Conservation (phyloP, 2,888 invertebrate species). For the Rotaria magnacalcarata region DNA sequence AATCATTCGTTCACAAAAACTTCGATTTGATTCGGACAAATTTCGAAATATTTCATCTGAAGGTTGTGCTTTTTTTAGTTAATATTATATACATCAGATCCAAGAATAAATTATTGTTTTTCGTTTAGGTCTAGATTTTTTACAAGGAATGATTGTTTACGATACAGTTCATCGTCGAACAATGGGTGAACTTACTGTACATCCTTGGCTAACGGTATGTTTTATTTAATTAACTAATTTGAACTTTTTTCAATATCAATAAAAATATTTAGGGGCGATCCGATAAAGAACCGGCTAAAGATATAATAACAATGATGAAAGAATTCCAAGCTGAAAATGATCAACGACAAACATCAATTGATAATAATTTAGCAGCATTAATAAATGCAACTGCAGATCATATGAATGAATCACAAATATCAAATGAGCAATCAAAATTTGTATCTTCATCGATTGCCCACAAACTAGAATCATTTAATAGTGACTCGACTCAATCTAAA, state of each 20-base stretch:
- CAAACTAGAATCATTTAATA: background rate
- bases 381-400: background rate
- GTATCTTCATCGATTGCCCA: background rate
- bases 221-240: background rate
- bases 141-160: constrained; percentile 30
- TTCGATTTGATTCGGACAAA: constrained; percentile 49
- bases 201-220: constrained; percentile 55
- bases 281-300: background rate
- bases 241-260: too few relatives aligned
- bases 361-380: background rate
- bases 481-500: background rate
- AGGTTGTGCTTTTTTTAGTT: constrained; percentile 35
- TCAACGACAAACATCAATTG: background rate
- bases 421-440: background rate
- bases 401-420: background rate
- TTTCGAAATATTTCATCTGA: constrained; percentile 40
- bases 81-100: background rate
- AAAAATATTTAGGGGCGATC: background rate
- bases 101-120: background rate
- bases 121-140: constrained; percentile 13
- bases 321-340: constrained; percentile 7
- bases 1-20: constrained; percentile 52
- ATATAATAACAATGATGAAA: constrained; percentile 28
- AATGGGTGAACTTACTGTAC: constrained; percentile 62
- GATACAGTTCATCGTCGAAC: constrained; percentile 63